A percentile compares a stretch with the other conserved stretches of the same genome.
Evolutionary conservation across 2,113 vertebrate genomes (phyloP).

Genomic region (Hemibagrus wyckioides): DNA sequence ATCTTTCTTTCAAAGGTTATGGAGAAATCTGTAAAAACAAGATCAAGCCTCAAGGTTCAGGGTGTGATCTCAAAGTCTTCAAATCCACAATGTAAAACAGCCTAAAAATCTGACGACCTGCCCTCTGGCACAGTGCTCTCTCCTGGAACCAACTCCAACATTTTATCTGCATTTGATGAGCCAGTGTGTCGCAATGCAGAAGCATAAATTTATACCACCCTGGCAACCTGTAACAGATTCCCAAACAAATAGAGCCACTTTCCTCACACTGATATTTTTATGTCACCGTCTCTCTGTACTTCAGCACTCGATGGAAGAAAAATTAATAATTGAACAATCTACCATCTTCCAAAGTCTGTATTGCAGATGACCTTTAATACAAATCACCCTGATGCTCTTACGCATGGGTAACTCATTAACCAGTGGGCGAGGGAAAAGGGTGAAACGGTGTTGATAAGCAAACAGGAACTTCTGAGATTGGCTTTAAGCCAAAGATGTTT

Average conservation of each 20-base stretch:
- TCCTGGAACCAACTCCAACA: constrained; percentile 32
- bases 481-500: background rate
- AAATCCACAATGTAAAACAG: background rate
- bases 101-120: background rate
- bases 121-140: background rate
- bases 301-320: background rate
- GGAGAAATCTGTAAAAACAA: background rate
- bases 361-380: background rate
- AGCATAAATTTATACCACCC: background rate
- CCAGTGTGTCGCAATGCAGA: constrained; percentile 27
- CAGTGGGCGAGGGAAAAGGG: background rate
- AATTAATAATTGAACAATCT: too few relatives aligned
- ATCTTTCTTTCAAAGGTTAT: background rate
- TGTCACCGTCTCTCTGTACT: background rate
- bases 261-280: background rate
- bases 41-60: background rate
- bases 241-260: background rate
- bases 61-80: background rate
- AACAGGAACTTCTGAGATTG: background rate
- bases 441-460: background rate
- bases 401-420: background rate
- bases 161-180: constrained; percentile 1
- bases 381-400: background rate
- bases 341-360: background rate
- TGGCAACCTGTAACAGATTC: background rate